Percentiles rank a stretch among this genome's conserved stretches.
These are phyloP conservation scores for Dinocampus coccinellae DNA, from an alignment of 2,888 invertebrate genomes.

Conservation along the genomic window DNA sequence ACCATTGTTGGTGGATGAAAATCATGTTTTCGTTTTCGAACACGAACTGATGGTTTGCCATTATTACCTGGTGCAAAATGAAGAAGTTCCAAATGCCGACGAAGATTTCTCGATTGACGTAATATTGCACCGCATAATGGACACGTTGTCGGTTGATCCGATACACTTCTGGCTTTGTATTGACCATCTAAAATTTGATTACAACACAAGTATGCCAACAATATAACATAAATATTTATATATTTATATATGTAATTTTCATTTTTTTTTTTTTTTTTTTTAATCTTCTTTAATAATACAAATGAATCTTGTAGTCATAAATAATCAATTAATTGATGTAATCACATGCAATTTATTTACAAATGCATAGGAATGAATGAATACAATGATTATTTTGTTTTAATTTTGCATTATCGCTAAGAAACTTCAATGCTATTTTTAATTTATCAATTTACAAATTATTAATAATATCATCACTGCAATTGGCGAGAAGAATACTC, in stretches of 20 bases:
- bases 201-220: not conserved
- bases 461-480: conserved; percentile 9
- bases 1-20: conserved; percentile 48
- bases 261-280: not conserved
- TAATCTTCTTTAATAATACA: no score
- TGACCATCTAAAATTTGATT: conserved; percentile 55
- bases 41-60: conserved; percentile 49
- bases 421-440: conserved; percentile 4
- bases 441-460: conserved; percentile 5
- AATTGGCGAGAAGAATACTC: conserved; percentile 1
- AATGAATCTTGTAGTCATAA: no score
- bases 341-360: conserved; percentile 51
- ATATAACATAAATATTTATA: not conserved
- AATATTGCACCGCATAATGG: conserved; percentile 74
- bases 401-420: conserved; percentile 11
- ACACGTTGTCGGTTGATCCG: conserved; percentile 74
- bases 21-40: conserved; percentile 50
- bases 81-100: conserved; percentile 71
- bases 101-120: conserved; percentile 73
- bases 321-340: conserved; percentile 4
- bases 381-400: conserved; percentile 66
- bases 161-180: conserved; percentile 72
- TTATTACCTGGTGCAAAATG: conserved; percentile 60
- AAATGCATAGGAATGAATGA: conserved; percentile 50
- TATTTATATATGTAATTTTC: not conserved